These are phyloP conservation scores for Podocnemis expansa DNA, from an alignment of 2,113 vertebrate genomes.

Conservation along the genomic window DNA sequence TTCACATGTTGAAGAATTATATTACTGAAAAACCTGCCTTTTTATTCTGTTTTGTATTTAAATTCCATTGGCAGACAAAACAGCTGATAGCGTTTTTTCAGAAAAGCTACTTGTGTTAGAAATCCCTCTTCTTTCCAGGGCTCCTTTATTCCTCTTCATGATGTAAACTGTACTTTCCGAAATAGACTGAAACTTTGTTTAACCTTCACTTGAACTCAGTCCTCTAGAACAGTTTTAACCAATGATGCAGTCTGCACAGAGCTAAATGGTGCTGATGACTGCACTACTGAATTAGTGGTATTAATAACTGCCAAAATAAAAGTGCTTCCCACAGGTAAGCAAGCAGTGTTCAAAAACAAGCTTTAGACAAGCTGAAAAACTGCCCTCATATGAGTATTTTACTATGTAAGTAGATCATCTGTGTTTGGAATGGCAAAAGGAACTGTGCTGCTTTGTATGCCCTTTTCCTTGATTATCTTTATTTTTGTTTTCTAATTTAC, in stretches of 20 bases:
- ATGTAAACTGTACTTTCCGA: background rate
- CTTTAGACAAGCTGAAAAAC: background rate
- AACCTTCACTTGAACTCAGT: background rate
- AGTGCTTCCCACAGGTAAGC: background rate
- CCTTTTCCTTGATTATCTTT: background rate
- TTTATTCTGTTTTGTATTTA: background rate
- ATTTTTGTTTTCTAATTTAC: background rate
- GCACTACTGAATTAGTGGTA: background rate
- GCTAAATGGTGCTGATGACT: slow-evolving; percentile 72
- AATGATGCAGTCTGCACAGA: slow-evolving; percentile 46
- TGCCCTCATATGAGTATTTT: background rate
- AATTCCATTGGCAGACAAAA: background rate
- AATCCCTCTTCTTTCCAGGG: background rate
- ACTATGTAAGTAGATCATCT: background rate
- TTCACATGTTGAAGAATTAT: rapidly evolving
- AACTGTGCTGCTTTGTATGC: background rate
- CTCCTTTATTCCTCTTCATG: background rate
- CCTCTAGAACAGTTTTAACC: background rate
- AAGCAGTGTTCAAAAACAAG: background rate
- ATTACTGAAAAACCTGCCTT: background rate
- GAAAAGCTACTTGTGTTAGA: background rate
- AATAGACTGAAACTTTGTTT: background rate
- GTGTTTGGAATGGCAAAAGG: rapidly evolving
- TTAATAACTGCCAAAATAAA: background rate
- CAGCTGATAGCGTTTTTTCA: background rate